Conservation (phyloP, 2,888 invertebrate species). For the Perizoma affinitatum region DNA sequence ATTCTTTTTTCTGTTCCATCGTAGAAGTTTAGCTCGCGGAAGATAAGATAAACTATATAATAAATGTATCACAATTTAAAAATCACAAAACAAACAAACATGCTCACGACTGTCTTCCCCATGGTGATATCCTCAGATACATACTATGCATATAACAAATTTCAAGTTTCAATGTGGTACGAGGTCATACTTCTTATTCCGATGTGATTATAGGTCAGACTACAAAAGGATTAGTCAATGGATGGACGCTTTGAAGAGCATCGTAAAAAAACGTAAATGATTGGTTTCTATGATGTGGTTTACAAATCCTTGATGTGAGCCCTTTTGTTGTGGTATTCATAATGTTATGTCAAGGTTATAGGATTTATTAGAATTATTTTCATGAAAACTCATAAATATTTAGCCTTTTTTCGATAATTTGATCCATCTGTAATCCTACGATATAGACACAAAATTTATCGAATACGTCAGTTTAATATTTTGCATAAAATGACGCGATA, state of each 20-base stretch:
- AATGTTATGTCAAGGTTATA: slow-evolving; percentile 17
- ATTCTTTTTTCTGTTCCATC: no score
- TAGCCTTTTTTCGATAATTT: no score
- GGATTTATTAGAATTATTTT: background rate
- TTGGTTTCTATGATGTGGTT: slow-evolving; percentile 18
- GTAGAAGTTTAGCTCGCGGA: background rate
- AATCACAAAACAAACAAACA: no score
- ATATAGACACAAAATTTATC: no score
- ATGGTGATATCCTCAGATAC: no score
- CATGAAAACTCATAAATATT: no score
- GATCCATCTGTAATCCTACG: no score
- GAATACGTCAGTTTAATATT: no score
- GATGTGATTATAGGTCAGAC: slow-evolving; percentile 65
- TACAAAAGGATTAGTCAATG: slow-evolving; percentile 62
- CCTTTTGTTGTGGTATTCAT: slow-evolving; percentile 14
- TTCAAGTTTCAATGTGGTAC: slow-evolving; percentile 64
- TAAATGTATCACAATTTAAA: slow-evolving; percentile 28
- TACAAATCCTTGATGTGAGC: slow-evolving; percentile 17
- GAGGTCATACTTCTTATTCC: slow-evolving; percentile 63
- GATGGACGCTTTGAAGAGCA: slow-evolving; percentile 44
- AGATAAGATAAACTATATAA: background rate
- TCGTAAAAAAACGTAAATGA: slow-evolving; percentile 34
- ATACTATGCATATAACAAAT: no score
- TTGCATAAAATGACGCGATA: no score
- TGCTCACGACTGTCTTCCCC: no score